Percentiles rank a stretch among this genome's conserved stretches.
These are phyloP conservation scores for Euplexia lucipara DNA, from an alignment of 2,888 invertebrate genomes.

Conservation along the genomic window DNA sequence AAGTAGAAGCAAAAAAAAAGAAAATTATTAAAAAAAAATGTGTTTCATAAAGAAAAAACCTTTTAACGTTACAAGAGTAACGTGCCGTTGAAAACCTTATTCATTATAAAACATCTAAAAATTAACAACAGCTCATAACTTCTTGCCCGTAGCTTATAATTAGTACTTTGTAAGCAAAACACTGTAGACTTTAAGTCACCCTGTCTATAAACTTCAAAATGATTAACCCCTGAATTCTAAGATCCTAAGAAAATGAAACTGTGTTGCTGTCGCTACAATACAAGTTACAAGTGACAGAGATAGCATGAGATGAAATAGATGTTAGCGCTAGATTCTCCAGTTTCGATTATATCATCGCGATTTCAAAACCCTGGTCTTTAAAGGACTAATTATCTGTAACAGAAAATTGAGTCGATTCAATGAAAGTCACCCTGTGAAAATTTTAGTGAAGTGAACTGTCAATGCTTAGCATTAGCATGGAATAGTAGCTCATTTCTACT, in stretches of 20 bases:
- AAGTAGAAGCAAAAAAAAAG: constrained; percentile 13
- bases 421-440: too few relatives aligned
- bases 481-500: too few relatives aligned
- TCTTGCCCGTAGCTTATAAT: constrained; percentile 38
- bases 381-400: too few relatives aligned
- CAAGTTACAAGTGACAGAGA: neutral
- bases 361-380: too few relatives aligned
- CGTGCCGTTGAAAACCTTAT: constrained; percentile 31
- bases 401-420: too few relatives aligned
- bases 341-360: too few relatives aligned
- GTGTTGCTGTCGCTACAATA: neutral
- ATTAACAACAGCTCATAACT: constrained; percentile 29
- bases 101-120: constrained; percentile 28
- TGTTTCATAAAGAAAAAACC: constrained; percentile 31
- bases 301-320: neutral
- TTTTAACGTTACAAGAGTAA: constrained; percentile 37
- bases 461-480: too few relatives aligned
- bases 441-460: too few relatives aligned
- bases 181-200: neutral
- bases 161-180: constrained; percentile 18
- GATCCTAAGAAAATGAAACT: neutral
- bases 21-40: neutral
- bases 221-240: neutral
- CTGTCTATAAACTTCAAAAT: neutral
- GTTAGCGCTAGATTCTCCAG: neutral